These are phyloP conservation scores for Perca flavescens DNA, from an alignment of 2,113 vertebrate species.

Conservation along the genomic window DNA sequence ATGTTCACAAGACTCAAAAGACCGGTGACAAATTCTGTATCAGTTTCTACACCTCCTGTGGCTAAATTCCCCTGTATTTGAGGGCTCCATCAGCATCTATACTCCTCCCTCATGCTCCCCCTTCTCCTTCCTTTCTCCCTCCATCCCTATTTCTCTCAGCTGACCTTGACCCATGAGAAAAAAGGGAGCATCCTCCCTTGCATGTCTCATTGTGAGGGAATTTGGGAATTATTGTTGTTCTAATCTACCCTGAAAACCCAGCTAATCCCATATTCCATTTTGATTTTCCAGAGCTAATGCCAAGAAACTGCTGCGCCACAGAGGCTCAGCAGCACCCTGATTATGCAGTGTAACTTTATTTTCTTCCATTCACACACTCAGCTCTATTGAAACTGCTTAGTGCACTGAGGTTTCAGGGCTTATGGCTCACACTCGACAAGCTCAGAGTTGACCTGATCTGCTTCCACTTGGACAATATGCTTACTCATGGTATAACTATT, in stretches of 20 bases:
- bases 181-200: background rate
- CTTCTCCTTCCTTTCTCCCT: background rate
- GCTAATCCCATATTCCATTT: conserved; percentile 68
- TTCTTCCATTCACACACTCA: conserved; percentile 29
- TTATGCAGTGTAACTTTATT: conserved; percentile 24
- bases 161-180: conserved; percentile 29
- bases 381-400: conserved; percentile 37
- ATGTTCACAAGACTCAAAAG: background rate
- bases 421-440: conserved; percentile 8
- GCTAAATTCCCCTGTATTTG: background rate
- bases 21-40: background rate
- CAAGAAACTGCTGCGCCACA: conserved; percentile 48
- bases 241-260: conserved; percentile 66
- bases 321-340: conserved; percentile 44
- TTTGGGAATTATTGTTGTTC: conserved; percentile 60
- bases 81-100: background rate
- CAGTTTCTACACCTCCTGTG: background rate
- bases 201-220: conserved; percentile 44
- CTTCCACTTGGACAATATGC: conserved; percentile 34
- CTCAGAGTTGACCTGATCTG: conserved; percentile 28
- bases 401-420: conserved; percentile 36
- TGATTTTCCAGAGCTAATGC: conserved; percentile 52
- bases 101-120: background rate
- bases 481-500: conserved; percentile 28
- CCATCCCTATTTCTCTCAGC: background rate